Conservation (phyloP, 1,140 invertebrate genomes). For the Ceratina calcarata region DNA sequence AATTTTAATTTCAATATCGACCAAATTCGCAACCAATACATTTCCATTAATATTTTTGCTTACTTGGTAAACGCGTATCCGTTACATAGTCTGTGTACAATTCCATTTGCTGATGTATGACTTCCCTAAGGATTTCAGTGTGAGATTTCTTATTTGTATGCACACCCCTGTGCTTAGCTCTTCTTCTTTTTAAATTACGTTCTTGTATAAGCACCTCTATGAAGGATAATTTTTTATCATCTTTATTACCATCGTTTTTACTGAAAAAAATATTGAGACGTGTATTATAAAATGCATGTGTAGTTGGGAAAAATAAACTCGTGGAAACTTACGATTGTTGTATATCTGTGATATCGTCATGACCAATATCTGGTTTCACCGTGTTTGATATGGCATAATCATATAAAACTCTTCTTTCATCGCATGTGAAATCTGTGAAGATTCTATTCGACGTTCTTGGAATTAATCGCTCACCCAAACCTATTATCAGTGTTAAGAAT, state of each 20-base stretch:
- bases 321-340: conserved; percentile 70
- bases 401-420: conserved; percentile 80
- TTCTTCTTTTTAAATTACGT: conserved; percentile 83
- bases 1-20: neutral
- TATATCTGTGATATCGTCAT: conserved; percentile 71
- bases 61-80: conserved; percentile 14
- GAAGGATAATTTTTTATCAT: conserved; percentile 65
- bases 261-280: conserved; percentile 48
- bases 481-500: conserved; percentile 71
- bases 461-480: conserved; percentile 77
- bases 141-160: conserved; percentile 84
- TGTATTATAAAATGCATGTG: neutral
- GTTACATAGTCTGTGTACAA: conserved; percentile 70
- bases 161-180: conserved; percentile 83
- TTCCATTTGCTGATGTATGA: conserved; percentile 84
- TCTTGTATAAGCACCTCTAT: conserved; percentile 82
- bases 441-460: conserved; percentile 81
- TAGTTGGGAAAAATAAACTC: neutral
- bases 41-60: neutral
- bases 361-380: conserved; percentile 69
- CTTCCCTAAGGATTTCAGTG: conserved; percentile 83
- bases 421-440: conserved; percentile 79
- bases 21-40: neutral
- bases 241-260: conserved; percentile 46
- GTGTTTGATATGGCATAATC: conserved; percentile 79